Evolutionary conservation across 2,888 invertebrate genomes (phyloP).

Genomic region (Allacma fusca): DNA sequence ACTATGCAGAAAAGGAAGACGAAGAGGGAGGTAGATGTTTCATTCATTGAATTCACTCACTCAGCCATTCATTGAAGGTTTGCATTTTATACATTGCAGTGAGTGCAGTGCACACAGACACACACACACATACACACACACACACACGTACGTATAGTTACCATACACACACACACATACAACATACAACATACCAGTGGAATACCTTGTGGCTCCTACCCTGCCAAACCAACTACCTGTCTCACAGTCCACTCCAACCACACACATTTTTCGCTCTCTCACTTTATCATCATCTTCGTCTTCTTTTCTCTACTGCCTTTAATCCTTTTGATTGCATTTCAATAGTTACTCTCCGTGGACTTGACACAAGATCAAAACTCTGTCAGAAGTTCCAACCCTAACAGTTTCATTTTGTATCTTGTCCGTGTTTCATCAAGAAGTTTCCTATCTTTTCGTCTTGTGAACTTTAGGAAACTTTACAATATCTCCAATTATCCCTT

Average conservation of each 20-base stretch:
- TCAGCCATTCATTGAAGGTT: conserved; percentile 31
- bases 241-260: conserved; percentile 14
- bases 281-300: conserved; percentile 26
- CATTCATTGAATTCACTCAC: conserved; percentile 39
- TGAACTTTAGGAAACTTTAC: not conserved
- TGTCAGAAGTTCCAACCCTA: conserved; percentile 23
- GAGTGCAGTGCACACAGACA: not conserved
- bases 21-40: conserved; percentile 24
- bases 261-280: conserved; percentile 24
- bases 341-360: conserved; percentile 24
- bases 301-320: conserved; percentile 12
- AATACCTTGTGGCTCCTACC: conserved; percentile 24
- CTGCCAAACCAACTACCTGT: conserved; percentile 32
- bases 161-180: not conserved
- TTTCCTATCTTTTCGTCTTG: not conserved
- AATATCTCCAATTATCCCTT: not conserved
- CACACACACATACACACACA: conserved; percentile 1
- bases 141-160: not conserved
- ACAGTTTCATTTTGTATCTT: conserved; percentile 24
- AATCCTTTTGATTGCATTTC: conserved; percentile 32
- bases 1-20: conserved; percentile 9
- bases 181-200: not conserved
- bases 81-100: conserved; percentile 28
- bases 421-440: conserved; percentile 4
- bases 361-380: conserved; percentile 28